Percentiles rank a stretch among this genome's conserved stretches.
phyloP scores from a whole-genome alignment of 2,797 vertebrate genomes.

The Chelon auratus region DNA sequence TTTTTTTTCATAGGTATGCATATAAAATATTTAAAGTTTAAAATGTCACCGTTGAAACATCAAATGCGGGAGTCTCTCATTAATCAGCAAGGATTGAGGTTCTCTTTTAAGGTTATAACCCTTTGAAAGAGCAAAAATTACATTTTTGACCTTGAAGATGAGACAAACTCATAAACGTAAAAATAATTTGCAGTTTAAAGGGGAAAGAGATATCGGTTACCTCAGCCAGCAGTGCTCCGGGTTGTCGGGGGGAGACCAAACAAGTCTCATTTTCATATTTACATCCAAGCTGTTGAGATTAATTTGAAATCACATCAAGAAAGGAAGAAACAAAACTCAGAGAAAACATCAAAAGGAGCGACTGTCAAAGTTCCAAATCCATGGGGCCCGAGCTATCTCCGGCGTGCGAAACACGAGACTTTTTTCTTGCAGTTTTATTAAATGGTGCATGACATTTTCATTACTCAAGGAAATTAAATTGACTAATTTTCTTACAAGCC shows the following conservation, averaged over 20 bases:
- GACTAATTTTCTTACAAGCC: slow-evolving; percentile 90
- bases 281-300: slow-evolving; percentile 87
- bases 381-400: slow-evolving; percentile 82
- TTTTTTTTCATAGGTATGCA: slow-evolving; percentile 88
- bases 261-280: slow-evolving; percentile 88
- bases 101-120: slow-evolving; percentile 92
- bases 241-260: slow-evolving; percentile 83
- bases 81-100: slow-evolving; percentile 89
- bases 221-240: slow-evolving; percentile 81
- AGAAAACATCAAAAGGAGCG: slow-evolving; percentile 87
- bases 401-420: slow-evolving; percentile 75
- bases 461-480: slow-evolving; percentile 92
- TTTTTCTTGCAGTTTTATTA: slow-evolving; percentile 89
- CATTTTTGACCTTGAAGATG: slow-evolving; percentile 93
- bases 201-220: slow-evolving; percentile 86
- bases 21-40: slow-evolving; percentile 93
- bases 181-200: slow-evolving; percentile 91
- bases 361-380: slow-evolving; percentile 87
- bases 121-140: slow-evolving; percentile 93
- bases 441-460: slow-evolving; percentile 93
- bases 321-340: slow-evolving; percentile 85
- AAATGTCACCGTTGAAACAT: slow-evolving; percentile 92
- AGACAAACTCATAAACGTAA: slow-evolving; percentile 92
- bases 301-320: slow-evolving; percentile 88
- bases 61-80: slow-evolving; percentile 89